Evolutionary conservation across 2,113 vertebrate genomes (phyloP).

Genomic region (Prolemur simus): DNA sequence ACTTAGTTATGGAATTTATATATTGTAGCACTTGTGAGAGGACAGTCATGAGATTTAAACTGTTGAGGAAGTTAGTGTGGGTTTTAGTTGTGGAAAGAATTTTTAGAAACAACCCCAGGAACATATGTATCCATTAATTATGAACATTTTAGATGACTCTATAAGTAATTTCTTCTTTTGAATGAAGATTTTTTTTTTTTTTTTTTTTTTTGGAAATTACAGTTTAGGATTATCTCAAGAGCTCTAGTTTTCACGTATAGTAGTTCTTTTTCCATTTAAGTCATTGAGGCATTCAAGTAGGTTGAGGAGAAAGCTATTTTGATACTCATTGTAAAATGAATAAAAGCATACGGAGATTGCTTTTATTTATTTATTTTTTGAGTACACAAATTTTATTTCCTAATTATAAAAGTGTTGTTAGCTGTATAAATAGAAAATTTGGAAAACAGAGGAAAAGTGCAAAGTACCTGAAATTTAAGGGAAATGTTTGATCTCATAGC

Average conservation of each 20-base stretch:
- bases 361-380: neutral
- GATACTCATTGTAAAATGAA: neutral
- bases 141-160: neutral
- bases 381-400: neutral
- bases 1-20: neutral
- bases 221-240: neutral
- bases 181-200: neutral
- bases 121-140: constrained; percentile 6
- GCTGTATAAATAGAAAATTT: neutral
- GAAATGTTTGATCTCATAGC: neutral
- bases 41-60: neutral
- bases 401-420: neutral
- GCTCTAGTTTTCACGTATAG: neutral
- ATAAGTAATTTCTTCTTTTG: neutral
- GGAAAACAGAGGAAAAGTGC: neutral
- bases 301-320: neutral
- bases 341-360: neutral
- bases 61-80: neutral
- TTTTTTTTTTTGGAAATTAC: neutral
- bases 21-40: neutral
- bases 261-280: neutral
- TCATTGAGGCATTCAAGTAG: neutral
- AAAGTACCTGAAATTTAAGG: neutral
- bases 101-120: constrained; percentile 7
- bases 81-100: neutral